Conservation (phyloP, 2,113 vertebrate species). For the Corydoras maculifer region DNA sequence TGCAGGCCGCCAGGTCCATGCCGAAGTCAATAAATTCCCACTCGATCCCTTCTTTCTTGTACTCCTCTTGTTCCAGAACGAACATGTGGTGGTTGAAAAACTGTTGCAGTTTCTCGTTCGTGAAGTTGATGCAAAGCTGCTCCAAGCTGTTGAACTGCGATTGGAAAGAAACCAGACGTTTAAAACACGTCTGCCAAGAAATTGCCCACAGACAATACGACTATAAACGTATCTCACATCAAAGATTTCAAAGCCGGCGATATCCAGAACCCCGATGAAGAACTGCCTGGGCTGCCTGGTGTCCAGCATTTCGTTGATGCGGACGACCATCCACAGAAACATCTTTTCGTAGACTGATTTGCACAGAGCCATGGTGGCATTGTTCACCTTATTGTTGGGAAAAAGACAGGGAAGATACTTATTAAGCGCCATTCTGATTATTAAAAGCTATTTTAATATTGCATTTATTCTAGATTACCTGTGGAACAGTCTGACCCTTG, state of each 20-base stretch:
- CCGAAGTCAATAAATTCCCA: no score
- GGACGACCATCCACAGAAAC: slow-evolving; percentile 63
- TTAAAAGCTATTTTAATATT: not conserved
- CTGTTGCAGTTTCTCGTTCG: no score
- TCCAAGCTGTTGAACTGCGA: slow-evolving; percentile 54
- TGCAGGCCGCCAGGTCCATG: slow-evolving; percentile 59
- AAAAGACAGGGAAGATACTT: not conserved
- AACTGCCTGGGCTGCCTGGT: slow-evolving; percentile 64
- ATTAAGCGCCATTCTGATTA: no score
- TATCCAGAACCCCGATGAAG: slow-evolving; percentile 65
- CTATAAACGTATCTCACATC: slow-evolving; percentile 53
- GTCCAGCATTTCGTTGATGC: slow-evolving; percentile 59
- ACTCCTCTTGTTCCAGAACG: no score
- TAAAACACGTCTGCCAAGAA: no score
- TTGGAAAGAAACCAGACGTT: not conserved
- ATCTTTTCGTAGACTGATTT: slow-evolving; percentile 72
- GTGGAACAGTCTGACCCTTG: slow-evolving; percentile 69
- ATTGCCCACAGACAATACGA: no score
- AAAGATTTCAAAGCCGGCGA: slow-evolving; percentile 55
- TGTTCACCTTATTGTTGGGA: slow-evolving; percentile 55
- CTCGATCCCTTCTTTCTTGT: no score
- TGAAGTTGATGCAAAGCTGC: no score
- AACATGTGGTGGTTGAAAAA: no score
- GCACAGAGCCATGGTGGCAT: slow-evolving; percentile 57
- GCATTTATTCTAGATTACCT: slow-evolving; percentile 48